These are phyloP conservation scores for Rhea americana DNA, from an alignment of 2,113 vertebrate genomes.

Conservation along the genomic window DNA sequence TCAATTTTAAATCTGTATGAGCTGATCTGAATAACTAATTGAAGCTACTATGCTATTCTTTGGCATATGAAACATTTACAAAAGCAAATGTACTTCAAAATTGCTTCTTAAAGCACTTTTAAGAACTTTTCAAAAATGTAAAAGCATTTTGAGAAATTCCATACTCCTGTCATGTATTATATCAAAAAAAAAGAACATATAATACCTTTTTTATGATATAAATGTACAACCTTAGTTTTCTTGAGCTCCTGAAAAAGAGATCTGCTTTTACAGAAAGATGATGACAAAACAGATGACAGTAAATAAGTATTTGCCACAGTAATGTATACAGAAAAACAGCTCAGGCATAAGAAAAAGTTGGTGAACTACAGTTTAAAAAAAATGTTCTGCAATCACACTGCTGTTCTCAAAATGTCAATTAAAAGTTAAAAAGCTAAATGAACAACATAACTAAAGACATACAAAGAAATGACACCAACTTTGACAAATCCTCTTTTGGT, in stretches of 20 bases:
- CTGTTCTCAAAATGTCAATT: neutral
- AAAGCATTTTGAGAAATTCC: neutral
- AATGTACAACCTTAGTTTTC: neutral
- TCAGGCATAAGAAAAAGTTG: neutral
- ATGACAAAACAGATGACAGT: neutral
- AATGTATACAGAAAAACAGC: neutral
- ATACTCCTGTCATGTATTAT: neutral
- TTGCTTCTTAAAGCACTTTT: neutral
- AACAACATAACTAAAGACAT: neutral
- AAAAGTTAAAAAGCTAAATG: neutral
- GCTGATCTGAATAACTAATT: neutral
- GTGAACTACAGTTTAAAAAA: neutral
- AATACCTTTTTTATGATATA: neutral
- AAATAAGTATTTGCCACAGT: neutral
- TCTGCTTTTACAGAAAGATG: neutral
- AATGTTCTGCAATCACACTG: neutral
- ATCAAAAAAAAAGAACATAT: neutral
- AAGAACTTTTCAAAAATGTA: neutral
- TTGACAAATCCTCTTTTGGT: neutral
- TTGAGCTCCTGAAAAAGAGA: neutral
- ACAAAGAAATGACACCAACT: neutral
- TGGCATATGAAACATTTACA: neutral
- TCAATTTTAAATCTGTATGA: neutral
- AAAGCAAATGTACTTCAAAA: neutral
- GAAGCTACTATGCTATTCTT: neutral